phyloP scores from a whole-genome alignment of 2,888 invertebrate species.

The Drepanosiphum platanoidis region DNA sequence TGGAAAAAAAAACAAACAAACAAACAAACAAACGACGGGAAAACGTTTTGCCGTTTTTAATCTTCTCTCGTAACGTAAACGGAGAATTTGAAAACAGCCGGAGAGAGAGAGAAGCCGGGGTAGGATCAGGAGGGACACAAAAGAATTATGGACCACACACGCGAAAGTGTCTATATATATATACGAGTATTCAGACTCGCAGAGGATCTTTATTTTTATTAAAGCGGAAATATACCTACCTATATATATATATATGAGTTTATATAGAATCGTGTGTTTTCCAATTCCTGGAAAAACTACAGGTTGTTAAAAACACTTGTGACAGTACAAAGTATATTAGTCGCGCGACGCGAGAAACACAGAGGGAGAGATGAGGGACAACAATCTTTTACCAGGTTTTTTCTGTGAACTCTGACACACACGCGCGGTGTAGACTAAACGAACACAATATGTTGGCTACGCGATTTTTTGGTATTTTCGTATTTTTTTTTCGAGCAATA shows the following conservation, averaged over 20 bases:
- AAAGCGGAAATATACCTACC: not conserved
- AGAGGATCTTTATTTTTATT: slow-evolving; percentile 14
- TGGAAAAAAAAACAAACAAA: not conserved
- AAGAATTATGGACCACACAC: not conserved
- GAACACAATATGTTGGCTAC: not conserved
- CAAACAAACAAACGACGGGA: not conserved
- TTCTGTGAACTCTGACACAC: not conserved
- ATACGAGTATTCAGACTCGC: not conserved
- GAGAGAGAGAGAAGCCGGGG: not conserved
- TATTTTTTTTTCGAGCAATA: not conserved
- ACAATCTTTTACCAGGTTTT: not conserved
- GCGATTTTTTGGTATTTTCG: not conserved
- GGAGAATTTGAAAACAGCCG: not conserved
- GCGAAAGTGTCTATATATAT: not conserved
- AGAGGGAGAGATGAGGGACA: not conserved
- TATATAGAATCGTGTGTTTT: not conserved
- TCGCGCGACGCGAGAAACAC: not conserved
- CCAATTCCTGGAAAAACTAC: slow-evolving; percentile 4
- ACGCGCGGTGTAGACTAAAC: not conserved
- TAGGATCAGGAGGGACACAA: not conserved
- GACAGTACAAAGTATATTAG: not conserved
- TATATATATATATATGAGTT: not conserved
- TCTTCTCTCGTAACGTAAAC: not conserved
- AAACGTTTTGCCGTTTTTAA: not conserved
- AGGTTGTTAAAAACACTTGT: slow-evolving; percentile 12